A percentile compares a stretch with the other conserved stretches of the same genome.
Evolutionary conservation across 2,113 vertebrate species (phyloP).

Genomic region (Proterorhinus semilunaris): DNA sequence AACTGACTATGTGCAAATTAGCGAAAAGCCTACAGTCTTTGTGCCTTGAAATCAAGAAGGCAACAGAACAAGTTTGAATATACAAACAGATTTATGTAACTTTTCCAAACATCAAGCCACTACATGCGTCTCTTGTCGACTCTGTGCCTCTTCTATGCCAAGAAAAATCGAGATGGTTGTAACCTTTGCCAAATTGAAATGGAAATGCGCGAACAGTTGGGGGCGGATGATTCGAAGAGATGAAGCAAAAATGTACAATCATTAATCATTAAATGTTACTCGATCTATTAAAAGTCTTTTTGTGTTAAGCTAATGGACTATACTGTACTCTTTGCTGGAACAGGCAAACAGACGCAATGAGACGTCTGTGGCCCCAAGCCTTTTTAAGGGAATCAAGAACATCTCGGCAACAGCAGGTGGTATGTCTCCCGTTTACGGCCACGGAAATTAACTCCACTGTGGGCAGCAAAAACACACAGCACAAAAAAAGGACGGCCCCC

Average conservation of each 20-base stretch:
- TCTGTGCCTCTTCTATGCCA: neutral
- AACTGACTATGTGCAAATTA: too few relatives aligned
- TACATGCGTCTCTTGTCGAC: too few relatives aligned
- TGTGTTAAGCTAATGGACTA: neutral
- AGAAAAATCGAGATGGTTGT: neutral
- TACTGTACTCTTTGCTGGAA: neutral
- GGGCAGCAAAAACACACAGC: constrained; percentile 8
- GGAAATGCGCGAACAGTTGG: neutral
- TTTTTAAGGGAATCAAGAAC: constrained; percentile 13
- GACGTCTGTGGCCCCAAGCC: neutral
- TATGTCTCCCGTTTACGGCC: constrained; percentile 52
- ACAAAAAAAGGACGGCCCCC: constrained; percentile 27
- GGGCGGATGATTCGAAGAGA: neutral
- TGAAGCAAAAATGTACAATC: too few relatives aligned
- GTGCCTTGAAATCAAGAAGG: too few relatives aligned
- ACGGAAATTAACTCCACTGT: constrained; percentile 29
- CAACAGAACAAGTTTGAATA: too few relatives aligned
- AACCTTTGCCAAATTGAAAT: neutral
- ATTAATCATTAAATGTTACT: too few relatives aligned
- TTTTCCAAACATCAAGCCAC: too few relatives aligned
- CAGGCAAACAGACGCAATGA: neutral
- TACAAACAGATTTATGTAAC: too few relatives aligned
- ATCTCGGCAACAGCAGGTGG: constrained; percentile 54
- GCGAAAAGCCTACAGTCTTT: too few relatives aligned
- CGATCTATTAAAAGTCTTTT: too few relatives aligned